Evolutionary conservation across 2,888 invertebrate species (phyloP), one percentile per base, ranked within the genome.

Genomic region (Conistra vaccinii): DNA sequence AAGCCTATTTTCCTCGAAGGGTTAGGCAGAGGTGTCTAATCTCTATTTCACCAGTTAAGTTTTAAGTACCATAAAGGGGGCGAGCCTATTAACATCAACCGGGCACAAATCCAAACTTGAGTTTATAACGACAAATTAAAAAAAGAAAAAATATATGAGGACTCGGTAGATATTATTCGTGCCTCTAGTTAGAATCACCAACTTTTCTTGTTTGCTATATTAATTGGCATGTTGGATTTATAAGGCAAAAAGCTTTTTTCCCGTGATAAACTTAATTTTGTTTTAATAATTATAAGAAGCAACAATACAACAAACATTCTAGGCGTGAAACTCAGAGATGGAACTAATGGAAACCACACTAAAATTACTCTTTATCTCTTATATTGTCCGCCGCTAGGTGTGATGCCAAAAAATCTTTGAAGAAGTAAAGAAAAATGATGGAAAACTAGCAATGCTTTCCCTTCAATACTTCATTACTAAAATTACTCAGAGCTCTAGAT

Each of bases 401-500:
- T 48, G 51, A 23, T 23, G 23, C 2, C 6, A 51, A 51, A 51
- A 51, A 51, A 51, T n/a, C 2, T 35, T 17, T 61, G 14, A 23
- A 35, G 35, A 7, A 12, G n/a, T n/a, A 35, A 26, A 26, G 9
- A 23, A 2, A 35, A n/a, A 17, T n/a, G 0, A 0, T 23, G 20
- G n/a, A 53, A 45, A 42, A n/a, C 20, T 51, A 0, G 3, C 48
- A 10, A 67, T 32, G 32, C n/a, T 35, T 63, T 73, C 10, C 48
- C 3, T 17, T 26, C 20, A 9, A 39, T 32, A 29, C 32, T 63
- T 32, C 67, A 66, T 61, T 39, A 61, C 9, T 58, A 10, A 58
- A 61, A 42, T 35, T 60, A n/a, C 45, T 0, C 48, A 42, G 10
- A 68, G 71, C 58, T 81, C 81, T 45, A 80, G 71, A 69, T 82